Conservation (phyloP, 2,113 vertebrate genomes). For the Hassar affinis region DNA sequence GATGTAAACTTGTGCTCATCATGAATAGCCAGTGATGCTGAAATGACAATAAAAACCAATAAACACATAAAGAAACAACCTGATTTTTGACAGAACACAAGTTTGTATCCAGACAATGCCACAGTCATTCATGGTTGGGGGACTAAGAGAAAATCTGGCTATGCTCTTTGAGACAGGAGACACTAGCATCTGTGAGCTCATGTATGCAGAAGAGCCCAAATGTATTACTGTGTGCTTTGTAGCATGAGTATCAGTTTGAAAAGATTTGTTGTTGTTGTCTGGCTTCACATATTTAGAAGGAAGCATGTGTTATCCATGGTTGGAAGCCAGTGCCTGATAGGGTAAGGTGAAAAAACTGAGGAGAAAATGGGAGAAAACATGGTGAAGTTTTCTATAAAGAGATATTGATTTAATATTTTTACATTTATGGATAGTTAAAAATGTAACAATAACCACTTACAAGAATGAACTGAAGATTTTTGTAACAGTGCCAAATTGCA, state of each 20-base stretch:
- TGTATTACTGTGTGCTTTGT: not conserved
- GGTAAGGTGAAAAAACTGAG: not conserved
- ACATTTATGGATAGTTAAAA: not conserved
- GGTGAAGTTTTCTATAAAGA: not conserved
- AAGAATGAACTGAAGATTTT: not conserved
- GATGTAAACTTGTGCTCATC: too few species aligned
- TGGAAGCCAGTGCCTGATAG: not conserved
- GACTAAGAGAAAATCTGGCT: not conserved
- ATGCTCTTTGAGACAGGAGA: not conserved
- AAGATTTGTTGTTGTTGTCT: not conserved
- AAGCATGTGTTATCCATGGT: not conserved
- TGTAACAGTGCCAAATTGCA: not conserved
- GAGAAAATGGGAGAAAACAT: not conserved
- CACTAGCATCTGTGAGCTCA: not conserved
- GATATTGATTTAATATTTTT: not conserved
- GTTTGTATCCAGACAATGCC: not conserved
- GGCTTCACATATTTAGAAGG: not conserved
- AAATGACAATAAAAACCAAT: too few species aligned
- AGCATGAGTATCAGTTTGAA: not conserved
- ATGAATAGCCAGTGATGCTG: too few species aligned
- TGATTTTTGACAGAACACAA: not conserved
- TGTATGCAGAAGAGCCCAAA: not conserved
- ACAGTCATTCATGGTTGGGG: not conserved
- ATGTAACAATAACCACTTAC: not conserved
- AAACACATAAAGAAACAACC: too few species aligned